Evolutionary conservation across 2,888 invertebrate species (phyloP), one percentile per base, ranked within the genome.

Genomic region (Alloplasta piceator): DNA sequence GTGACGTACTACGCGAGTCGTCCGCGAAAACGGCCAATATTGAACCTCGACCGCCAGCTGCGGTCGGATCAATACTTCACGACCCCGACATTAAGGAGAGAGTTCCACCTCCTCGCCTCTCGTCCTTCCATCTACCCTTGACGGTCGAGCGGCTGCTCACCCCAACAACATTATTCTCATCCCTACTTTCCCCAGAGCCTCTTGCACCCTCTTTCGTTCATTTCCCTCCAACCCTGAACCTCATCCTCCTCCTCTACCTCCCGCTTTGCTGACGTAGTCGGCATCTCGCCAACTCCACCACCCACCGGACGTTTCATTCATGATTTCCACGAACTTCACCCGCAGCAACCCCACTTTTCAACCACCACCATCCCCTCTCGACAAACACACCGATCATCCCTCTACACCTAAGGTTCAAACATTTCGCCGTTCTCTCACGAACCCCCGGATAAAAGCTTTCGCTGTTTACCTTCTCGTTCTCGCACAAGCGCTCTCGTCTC

Each of bases 81-180:
- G 91, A 91, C 92, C 91, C 92, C 92, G 91, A 91, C 92, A 92
- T 92, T 92, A 91, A 90, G 88, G 89, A 86, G 86, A 26, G 26
- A 26, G 26, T 26, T 86, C 87, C 26, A 26, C 26, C 86, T 86
- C 86, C 86, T 26, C n/a, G 81, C 77, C 81, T 26, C 75, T 74
- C 78, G 39, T 7, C 58, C 50, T 56, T 56, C 64, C 55, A 12
- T 14, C 41, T 6, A 14, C 7, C 82, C 78, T 63, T 48, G 43
- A 41, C 56, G 70, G 26, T 12, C 60, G 56, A 56, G 38, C 46
- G 43, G 39, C 64, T 43, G 64, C 68, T 61, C 56, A 60, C 78
- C 74, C 56, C 50, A 12, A 50, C 85, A 82, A 79, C 84, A 91
- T 91, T 92, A 91, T 89, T 92, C 92, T 90, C 83, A 81, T 73